Percentiles rank a stretch among this genome's conserved stretches.
These are phyloP conservation scores for Grammomys surdaster DNA, from an alignment of 2,113 vertebrate species.

Conservation along the genomic window DNA sequence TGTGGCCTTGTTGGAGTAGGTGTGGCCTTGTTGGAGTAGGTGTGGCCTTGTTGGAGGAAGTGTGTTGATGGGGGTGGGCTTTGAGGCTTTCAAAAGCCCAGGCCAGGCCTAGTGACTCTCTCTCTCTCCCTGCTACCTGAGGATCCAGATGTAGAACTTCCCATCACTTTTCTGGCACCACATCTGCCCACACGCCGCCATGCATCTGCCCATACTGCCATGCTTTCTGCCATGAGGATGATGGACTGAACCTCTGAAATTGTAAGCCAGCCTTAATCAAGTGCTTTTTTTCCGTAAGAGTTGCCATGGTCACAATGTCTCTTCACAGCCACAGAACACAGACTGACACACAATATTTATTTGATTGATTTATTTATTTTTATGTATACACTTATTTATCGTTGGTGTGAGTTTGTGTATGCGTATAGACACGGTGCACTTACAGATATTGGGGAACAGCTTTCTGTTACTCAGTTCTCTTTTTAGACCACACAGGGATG, in stretches of 20 bases:
- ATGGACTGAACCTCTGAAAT: background rate
- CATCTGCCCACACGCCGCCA: background rate
- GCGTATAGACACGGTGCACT: background rate
- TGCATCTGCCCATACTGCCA: rapidly evolving
- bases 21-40: background rate
- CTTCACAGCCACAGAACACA: background rate
- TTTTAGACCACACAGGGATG: background rate
- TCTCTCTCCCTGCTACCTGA: background rate
- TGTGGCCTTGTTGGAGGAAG: background rate
- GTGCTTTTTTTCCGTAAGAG: background rate
- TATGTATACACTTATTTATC: background rate
- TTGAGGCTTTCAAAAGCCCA: background rate
- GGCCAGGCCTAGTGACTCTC: no score
- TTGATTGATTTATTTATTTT: background rate
- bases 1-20: background rate
- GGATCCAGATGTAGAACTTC: background rate
- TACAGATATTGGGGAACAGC: background rate
- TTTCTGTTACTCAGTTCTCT: background rate
- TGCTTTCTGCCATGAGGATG: background rate
- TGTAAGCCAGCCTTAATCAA: background rate
- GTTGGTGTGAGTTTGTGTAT: background rate
- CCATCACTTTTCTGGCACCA: background rate
- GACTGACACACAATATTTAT: background rate
- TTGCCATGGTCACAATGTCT: background rate
- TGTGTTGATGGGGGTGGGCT: background rate